phyloP scores from a whole-genome alignment of 2,888 invertebrate species.

The Diarsia mendica region DNA sequence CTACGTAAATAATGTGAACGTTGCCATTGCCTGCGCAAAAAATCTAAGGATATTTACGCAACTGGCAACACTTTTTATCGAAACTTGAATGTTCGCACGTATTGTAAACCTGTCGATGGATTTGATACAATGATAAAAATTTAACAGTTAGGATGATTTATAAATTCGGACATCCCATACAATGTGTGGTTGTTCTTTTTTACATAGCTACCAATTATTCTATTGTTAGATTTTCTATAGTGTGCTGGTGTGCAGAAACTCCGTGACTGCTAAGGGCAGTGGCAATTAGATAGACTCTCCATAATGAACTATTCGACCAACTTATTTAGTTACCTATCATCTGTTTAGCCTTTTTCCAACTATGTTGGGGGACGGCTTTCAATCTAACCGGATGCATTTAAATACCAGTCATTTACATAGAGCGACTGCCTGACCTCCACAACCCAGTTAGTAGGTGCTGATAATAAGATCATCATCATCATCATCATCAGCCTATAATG shows the following conservation, averaged over 20 bases:
- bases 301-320: neutral
- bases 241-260: neutral
- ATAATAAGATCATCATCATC: too few species aligned
- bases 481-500: too few species aligned
- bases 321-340: too few species aligned
- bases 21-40: conserved; percentile 57
- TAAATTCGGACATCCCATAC: conserved; percentile 3
- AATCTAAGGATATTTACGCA: conserved; percentile 66
- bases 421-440: too few species aligned
- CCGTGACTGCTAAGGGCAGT: neutral
- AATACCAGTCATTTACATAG: too few species aligned
- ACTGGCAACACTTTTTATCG: conserved; percentile 66
- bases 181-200: neutral
- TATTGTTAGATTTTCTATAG: conserved; percentile 6
- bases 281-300: neutral
- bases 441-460: too few species aligned
- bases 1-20: conserved; percentile 60
- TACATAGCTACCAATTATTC: neutral
- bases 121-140: conserved; percentile 39
- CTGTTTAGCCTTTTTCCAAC: neutral
- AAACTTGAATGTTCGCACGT: conserved; percentile 63
- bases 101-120: conserved; percentile 26
- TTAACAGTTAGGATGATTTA: conserved; percentile 40
- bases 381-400: neutral
- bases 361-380: neutral